Evolutionary conservation across 2,888 invertebrate species (phyloP).

Genomic region (Chrysotoxum bicinctum): DNA sequence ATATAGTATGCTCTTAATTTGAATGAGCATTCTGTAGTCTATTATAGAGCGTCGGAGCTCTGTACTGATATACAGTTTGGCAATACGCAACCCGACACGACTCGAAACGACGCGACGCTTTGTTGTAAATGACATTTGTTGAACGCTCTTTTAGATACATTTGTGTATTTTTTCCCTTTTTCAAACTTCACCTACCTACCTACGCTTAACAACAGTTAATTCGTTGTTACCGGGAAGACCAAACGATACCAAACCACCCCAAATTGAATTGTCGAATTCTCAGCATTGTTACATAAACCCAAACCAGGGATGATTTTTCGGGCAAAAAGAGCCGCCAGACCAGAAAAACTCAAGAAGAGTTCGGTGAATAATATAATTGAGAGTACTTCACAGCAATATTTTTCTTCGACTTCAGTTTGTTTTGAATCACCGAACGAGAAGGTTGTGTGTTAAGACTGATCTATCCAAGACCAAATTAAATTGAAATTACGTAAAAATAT

Average conservation of each 20-base stretch:
- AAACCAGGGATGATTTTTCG: constrained; percentile 61
- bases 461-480: constrained; percentile 21
- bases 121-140: constrained; percentile 65
- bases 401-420: constrained; percentile 51
- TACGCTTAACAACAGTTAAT: constrained; percentile 34
- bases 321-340: constrained; percentile 35
- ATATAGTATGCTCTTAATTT: no score
- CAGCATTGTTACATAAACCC: constrained; percentile 35
- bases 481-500: constrained; percentile 65
- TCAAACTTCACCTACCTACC: constrained; percentile 14
- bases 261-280: constrained; percentile 49
- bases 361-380: constrained; percentile 55
- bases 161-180: constrained; percentile 7
- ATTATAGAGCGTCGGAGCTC: no score
- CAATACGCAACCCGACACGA: background rate
- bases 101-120: background rate
- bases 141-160: constrained; percentile 39
- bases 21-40: no score
- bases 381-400: constrained; percentile 41
- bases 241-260: constrained; percentile 46
- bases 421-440: constrained; percentile 68
- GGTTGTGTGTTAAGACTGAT: constrained; percentile 63
- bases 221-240: constrained; percentile 32
- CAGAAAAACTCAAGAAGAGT: constrained; percentile 63
- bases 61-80: no score